Evolutionary conservation across 2,888 invertebrate genomes (phyloP), one percentile per base, ranked within the genome.

Genomic region (Amphipyra berbera): DNA sequence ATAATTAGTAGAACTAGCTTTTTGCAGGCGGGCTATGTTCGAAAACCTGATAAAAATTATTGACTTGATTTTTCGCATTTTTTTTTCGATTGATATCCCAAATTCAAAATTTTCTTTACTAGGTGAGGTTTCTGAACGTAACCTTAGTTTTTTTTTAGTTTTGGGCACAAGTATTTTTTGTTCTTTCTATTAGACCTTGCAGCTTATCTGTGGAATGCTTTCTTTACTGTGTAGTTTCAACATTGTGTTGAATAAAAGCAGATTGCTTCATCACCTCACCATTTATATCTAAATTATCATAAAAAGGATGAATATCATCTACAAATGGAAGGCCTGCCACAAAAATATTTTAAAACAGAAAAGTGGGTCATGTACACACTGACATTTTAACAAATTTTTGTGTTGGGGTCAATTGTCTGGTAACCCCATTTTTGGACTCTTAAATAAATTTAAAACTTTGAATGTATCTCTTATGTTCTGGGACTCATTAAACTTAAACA

Each of bases 41-140:
- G 91, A 92, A 94, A 95, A 94, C 94, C 93, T 91, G 69, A 82
- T 77, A 59, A 59, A 73, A 72, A 72, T 76, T 48, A 12, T 82
- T 63, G 62, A 55, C 14, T 35, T 40, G 12, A 47, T 33, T 42
- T 30, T 59, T 30, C 9, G 61, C 58, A 57, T 69, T 46, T 52
- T 50, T 62, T 63, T 75, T 61, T 66, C 40, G 13, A 70, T 64
- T 79, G 27, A 55, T 48, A 66, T 44, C 68, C 68, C 73, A 78
- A 76, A 76, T 80, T 83, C 77, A 58, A 83, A 87, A 86, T 71
- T 55, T 57, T 59, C 54, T 73, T 56, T 70, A 78, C 69, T 88
- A 89, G 89, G 85, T 76, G 71, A 82, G 94, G 93, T 94, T 94
- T 94, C 93, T 94, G 94, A 94, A 94, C 94, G 93, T 94, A 94